Evolutionary conservation across 2,888 invertebrate genomes (phyloP).

Genomic region (Ceraclea dissimilis): DNA sequence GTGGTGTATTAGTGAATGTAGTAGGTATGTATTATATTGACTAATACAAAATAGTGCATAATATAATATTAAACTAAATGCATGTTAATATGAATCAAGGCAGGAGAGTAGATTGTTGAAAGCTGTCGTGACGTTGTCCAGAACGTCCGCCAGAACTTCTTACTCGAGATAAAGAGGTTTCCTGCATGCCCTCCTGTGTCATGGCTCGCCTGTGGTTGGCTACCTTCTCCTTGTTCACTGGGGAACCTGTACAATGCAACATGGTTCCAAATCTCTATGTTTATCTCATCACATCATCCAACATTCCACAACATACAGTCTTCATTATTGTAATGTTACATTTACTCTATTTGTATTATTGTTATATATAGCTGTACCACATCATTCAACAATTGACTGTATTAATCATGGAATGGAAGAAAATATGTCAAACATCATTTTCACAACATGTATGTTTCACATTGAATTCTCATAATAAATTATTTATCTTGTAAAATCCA

Average conservation of each 20-base stretch:
- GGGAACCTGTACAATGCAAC: conserved; percentile 58
- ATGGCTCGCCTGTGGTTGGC: conserved; percentile 65
- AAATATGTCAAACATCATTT: too few species aligned
- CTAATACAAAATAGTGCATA: conserved; percentile 9
- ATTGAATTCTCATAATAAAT: too few species aligned
- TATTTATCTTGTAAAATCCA: too few species aligned
- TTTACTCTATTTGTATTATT: too few species aligned
- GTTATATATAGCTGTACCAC: too few species aligned
- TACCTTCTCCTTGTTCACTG: conserved; percentile 76
- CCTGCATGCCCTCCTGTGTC: conserved; percentile 63
- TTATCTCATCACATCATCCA: neutral
- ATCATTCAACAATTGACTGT: too few species aligned
- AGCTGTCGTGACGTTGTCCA: conserved; percentile 22
- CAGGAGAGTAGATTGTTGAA: conserved; percentile 14
- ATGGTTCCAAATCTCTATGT: conserved; percentile 21
- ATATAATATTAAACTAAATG: conserved; percentile 4
- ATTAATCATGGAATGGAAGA: too few species aligned
- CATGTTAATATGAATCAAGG: conserved; percentile 14
- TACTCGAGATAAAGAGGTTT: conserved; percentile 76
- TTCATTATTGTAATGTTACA: too few species aligned
- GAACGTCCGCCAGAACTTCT: conserved; percentile 37
- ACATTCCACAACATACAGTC: neutral
- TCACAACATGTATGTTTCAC: too few species aligned
- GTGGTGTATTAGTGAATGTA: too few species aligned
- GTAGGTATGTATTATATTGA: conserved; percentile 5